Base-by-base conservation (phyloP, 2,113 vertebrate species). In the Dipodomys spectabilis region DNA sequence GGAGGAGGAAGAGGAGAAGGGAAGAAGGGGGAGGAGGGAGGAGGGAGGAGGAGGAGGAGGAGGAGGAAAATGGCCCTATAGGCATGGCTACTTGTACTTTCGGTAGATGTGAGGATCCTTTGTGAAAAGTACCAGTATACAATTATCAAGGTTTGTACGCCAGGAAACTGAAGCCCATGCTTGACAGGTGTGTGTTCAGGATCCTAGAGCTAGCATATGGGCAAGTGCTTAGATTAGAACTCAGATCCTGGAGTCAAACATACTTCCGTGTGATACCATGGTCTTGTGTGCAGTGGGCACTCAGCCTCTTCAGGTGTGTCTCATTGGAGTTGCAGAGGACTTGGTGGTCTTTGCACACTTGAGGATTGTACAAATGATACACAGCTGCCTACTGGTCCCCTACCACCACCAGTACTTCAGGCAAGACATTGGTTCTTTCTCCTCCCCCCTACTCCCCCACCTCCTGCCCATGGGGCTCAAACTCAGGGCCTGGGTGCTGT, bases 341-440 rank as follows among this genome's bases (percentile, higher is more conserved):
- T 0, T 0, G 28, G 23, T 27, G 1, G 35, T 28, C 62, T 53
- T 20, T 78, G 1, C 7, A 2, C 12, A 27, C 6, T 15, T 27
- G 20, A 28, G 60, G 27, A 4, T 20, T 22, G 0, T 11, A 3
- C 4, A 0, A 27, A 30, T 28, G 11, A 10, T 18, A 27, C 9
- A 72, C 20, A 53, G 32, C 69, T 75, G 20, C 53, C 77, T 0
- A 4, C 23, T 32, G 10, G 28, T 53, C 5, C 68, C 30, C 11
- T 0, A 12, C 45, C 30, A 1, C 7, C 7, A 19, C 5, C 4
- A 6, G 9, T 57, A 19, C 53, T 57, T 57, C 13, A 32, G 11
- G 11, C 28, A 64, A 3, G 30, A 13, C 11, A 6, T 30, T 53
- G 3, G 5, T 18, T 32, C 27, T 30, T 23, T 53, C 49, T 11